phyloP scores from a whole-genome alignment of 2,797 vertebrate species.

The Mus spretus region DNA sequence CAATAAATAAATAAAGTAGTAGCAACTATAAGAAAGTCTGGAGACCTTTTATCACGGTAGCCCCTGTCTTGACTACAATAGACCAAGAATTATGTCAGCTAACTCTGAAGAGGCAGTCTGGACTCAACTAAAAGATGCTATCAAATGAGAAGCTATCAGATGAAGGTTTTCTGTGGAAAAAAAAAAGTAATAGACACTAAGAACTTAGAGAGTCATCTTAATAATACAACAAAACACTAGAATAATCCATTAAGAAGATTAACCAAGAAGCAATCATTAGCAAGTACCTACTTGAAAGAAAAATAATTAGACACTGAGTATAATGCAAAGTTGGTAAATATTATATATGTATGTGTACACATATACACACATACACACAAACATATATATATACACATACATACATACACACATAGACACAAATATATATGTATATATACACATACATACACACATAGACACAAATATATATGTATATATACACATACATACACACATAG shows the following conservation, averaged over 20 bases:
- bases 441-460: too few species aligned
- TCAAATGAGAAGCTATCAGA: background rate
- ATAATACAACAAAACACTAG: background rate
- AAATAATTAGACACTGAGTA: background rate
- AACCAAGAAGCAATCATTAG: slow-evolving; percentile 31
- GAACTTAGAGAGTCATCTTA: background rate
- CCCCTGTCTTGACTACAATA: background rate
- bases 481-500: too few species aligned
- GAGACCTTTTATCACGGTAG: background rate
- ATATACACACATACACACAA: too few species aligned
- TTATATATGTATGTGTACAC: too few species aligned
- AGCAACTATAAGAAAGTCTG: background rate
- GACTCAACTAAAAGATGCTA: background rate
- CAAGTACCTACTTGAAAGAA: slow-evolving; percentile 3
- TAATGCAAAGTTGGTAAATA: background rate
- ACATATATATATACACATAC: too few species aligned
- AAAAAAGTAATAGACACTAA: background rate
- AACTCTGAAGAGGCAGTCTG: background rate
- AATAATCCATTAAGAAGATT: background rate
- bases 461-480: too few species aligned
- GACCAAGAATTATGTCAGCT: background rate
- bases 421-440: too few species aligned
- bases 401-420: too few species aligned
- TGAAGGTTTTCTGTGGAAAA: background rate
- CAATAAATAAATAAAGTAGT: background rate